phyloP scores from a whole-genome alignment of 2,888 invertebrate species.

The Rhingia rostrata region DNA sequence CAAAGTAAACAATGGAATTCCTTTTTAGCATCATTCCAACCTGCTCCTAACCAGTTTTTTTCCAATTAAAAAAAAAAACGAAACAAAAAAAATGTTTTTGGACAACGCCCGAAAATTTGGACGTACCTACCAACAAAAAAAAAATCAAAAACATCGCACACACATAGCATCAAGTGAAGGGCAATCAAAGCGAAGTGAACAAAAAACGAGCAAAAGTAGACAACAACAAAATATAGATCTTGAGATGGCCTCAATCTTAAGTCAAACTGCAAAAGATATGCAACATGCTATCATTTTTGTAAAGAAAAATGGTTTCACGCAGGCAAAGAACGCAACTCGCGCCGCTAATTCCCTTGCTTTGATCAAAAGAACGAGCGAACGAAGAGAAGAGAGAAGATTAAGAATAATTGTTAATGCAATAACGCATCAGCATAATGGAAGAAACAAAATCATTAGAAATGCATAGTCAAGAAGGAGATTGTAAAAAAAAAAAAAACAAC shows the following conservation, averaged over 20 bases:
- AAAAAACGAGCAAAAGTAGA: constrained; percentile 29
- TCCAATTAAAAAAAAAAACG: constrained; percentile 37
- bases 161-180: constrained; percentile 47
- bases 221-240: constrained; percentile 8
- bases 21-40: constrained; percentile 71
- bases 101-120: constrained; percentile 68
- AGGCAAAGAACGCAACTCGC: neutral
- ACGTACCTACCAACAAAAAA: no score
- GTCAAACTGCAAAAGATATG: constrained; percentile 46
- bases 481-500: constrained; percentile 37
- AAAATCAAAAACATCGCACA: constrained; percentile 30
- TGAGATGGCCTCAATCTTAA: neutral
- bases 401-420: constrained; percentile 59
- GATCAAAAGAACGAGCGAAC: constrained; percentile 4
- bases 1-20: constrained; percentile 63
- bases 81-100: constrained; percentile 27
- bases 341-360: constrained; percentile 32
- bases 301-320: constrained; percentile 13
- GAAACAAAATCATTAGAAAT: constrained; percentile 43
- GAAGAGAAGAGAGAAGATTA: neutral
- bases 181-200: constrained; percentile 39
- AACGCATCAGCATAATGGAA: constrained; percentile 58
- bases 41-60: constrained; percentile 69
- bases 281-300: constrained; percentile 21
- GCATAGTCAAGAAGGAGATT: constrained; percentile 40